A percentile compares a stretch with the other conserved stretches of the same genome.
phyloP scores from a whole-genome alignment of 2,797 vertebrate genomes.

The Myotis pilosus region DNA sequence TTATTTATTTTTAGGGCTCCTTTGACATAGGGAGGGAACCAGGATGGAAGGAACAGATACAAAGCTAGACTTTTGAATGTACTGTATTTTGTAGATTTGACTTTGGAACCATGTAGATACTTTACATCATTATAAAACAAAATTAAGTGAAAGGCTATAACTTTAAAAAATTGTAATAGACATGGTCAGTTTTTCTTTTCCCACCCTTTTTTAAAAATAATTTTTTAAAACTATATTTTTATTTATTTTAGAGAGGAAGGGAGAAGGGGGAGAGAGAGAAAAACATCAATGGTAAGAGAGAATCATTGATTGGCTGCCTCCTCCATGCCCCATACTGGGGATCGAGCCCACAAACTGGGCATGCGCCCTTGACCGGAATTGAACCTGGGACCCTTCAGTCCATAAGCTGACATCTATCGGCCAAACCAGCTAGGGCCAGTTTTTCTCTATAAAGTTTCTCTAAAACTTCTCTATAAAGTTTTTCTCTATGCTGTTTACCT shows the following conservation, averaged over 20 bases:
- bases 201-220: no score
- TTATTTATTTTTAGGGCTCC: background rate
- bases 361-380: no score
- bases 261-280: no score
- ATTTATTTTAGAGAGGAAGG: no score
- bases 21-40: background rate
- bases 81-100: background rate
- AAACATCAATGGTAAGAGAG: no score
- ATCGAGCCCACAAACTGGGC: no score
- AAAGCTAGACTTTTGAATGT: background rate
- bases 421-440: background rate
- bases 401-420: no score
- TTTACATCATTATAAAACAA: background rate
- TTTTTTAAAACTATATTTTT: no score
- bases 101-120: background rate
- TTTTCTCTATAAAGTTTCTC: background rate
- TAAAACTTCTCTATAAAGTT: background rate
- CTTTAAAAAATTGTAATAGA: background rate
- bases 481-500: background rate
- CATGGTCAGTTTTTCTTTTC: background rate
- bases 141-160: background rate
- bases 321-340: no score
- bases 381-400: no score
- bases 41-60: background rate
- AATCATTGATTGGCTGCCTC: no score